Base-by-base conservation (phyloP, 1,140 invertebrate species). In the Choristoneura fumiferana region DNA sequence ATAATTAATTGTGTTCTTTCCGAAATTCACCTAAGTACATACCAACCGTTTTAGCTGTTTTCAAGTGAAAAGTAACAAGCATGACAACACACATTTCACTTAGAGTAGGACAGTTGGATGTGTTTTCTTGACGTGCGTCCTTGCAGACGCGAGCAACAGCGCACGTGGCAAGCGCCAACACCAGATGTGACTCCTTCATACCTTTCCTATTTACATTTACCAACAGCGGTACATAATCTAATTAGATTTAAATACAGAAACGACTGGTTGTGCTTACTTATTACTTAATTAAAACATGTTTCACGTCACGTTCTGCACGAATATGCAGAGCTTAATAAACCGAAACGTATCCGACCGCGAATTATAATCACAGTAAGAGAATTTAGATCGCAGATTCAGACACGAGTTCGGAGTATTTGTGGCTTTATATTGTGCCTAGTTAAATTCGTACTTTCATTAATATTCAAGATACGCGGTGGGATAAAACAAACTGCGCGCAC, bases 81-180 rank as follows among this genome's bases (percentile, higher is more conserved):
- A n/a, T n/a, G n/a, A n/a, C n/a, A n/a, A n/a, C n/a, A n/a, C n/a
- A n/a, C n/a, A n/a, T n/a, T n/a, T n/a, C n/a, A n/a, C n/a, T n/a
- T n/a, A n/a, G n/a, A n/a, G n/a, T n/a, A n/a, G n/a, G n/a, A n/a
- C n/a, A n/a, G n/a, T n/a, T n/a, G n/a, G n/a, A 69, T 75, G 65
- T 74, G 68, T 73, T 79, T 75, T 78, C 76, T 73, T 68, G 69
- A 58, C 63, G 60, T 63, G 60, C 60, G 37, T 57, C 54, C 60
- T 60, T 49, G 43, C 43, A 22, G 37, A 15, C 17, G 36, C 37
- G 37, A 29, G 22, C 43, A 37, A 9, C 12, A n/a, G 17, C 8
- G 17, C 2, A 4, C 29, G 12, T 1, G 9, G n/a, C 14, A 33
- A n/a, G 54, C 54, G 54, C 54, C 54, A 39, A 15, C n/a, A 22